Evolutionary conservation across 2,888 invertebrate species (phyloP).

Genomic region (Eupeodes luniger): DNA sequence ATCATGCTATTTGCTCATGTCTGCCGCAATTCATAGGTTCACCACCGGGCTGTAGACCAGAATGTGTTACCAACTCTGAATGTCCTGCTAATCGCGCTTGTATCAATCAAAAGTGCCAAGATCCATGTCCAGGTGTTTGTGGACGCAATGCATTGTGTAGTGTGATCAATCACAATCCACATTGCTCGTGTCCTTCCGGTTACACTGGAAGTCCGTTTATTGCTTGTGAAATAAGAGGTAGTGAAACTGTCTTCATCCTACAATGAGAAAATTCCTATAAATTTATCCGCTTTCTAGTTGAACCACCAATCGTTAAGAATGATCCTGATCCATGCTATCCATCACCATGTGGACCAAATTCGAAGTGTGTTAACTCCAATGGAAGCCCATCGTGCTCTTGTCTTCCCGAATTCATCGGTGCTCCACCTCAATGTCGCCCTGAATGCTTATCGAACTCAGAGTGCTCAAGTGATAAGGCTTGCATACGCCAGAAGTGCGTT

Average conservation of each 20-base stretch:
- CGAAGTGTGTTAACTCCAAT: constrained; percentile 88
- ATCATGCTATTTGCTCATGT: constrained; percentile 88
- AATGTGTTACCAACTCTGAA: constrained; percentile 89
- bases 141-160: constrained; percentile 88
- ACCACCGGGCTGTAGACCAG: constrained; percentile 89
- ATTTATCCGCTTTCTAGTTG: constrained; percentile 68
- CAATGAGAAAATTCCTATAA: background rate
- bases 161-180: constrained; percentile 90
- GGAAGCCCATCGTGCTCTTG: constrained; percentile 90
- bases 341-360: constrained; percentile 90
- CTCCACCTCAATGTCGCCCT: constrained; percentile 90
- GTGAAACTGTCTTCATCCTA: background rate
- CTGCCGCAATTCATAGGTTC: constrained; percentile 87
- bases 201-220: constrained; percentile 88
- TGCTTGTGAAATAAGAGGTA: constrained; percentile 84
- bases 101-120: constrained; percentile 88
- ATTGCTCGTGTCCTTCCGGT: constrained; percentile 88
- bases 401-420: constrained; percentile 87
- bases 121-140: constrained; percentile 90
- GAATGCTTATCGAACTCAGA: constrained; percentile 90
- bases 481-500: constrained; percentile 90
- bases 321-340: constrained; percentile 85
- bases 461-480: constrained; percentile 89
- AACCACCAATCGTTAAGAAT: constrained; percentile 76
- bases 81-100: constrained; percentile 89